Evolutionary conservation across 1,140 invertebrate species (phyloP), one percentile per base, ranked within the genome.

Genomic region (Frieseomelitta varia): DNA sequence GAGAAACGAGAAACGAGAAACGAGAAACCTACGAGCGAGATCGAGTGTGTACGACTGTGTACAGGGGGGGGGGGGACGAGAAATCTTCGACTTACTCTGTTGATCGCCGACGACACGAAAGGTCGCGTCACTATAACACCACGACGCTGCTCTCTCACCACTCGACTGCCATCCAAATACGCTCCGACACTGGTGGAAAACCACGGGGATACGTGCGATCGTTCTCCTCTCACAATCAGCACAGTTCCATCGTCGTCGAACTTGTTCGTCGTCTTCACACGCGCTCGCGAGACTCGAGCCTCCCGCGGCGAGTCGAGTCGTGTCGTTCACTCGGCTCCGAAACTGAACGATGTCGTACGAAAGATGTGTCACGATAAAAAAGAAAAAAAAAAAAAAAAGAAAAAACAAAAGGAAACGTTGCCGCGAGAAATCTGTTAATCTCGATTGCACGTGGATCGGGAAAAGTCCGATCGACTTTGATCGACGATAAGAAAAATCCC

Each of bases 141-240:
- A 12, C 24, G 10, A 24, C 4, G 30, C 12, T 24, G 27, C 4
- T n/a, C 6, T 34, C 39, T 47, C 39, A 47, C 39, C 30, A 34
- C 55, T 30, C 72, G 63, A 27, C 30, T 81, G 21, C 71, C 81
- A 82, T 82, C 63, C 81, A 82, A 81, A 15, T 12, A 47, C n/a
- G 68, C 8, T n/a, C 1, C 27, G 8, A 47, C 21, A n/a, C 21
- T 21, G 51, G 19, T 11, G 14, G 30, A 27, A 30, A 34, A 56
- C 24, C 30, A 21, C 14, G 24, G 58, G 24, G 8, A 47, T 47
- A 47, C 39, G 39, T 47, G 39, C 8, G 39, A 47, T 39, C 17
- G 30, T 11, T 34, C n/a, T n/a, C 19, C 47, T 30, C 21, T 24
- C 72, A 47, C 39, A 47, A 47, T 74, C 51, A 56, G 24, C 34